These are phyloP conservation scores for Isaurus tuberculatus DNA, from an alignment of 92 coral and sea anemone genomes.

Conservation along the genomic window DNA sequence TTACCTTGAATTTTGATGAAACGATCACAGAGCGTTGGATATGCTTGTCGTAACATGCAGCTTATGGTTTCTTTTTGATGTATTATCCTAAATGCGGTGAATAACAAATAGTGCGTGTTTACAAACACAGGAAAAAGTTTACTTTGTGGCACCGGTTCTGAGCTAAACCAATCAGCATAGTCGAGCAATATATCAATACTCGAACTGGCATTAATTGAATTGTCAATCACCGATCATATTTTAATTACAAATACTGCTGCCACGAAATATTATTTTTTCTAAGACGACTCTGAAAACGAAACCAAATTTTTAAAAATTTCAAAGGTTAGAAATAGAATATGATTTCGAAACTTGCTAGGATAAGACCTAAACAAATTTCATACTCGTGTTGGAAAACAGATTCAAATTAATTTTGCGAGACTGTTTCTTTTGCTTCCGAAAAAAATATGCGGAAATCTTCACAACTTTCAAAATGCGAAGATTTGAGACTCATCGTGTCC, in stretches of 20 bases:
- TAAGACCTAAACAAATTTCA: too few species aligned
- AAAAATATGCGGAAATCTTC: background rate
- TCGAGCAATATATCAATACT: background rate
- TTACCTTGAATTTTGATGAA: background rate
- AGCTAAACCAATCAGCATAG: constrained; percentile 13
- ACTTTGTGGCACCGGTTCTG: constrained; percentile 14
- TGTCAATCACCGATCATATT: constrained; percentile 29
- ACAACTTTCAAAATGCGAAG: background rate
- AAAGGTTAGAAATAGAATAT: background rate
- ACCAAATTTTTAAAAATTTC: background rate
- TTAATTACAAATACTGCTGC: constrained; percentile 27
- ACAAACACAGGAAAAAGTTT: constrained; percentile 41
- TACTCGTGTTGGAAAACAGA: background rate
- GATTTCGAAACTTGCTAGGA: background rate
- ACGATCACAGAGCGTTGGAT: background rate
- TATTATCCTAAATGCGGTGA: constrained; percentile 17
- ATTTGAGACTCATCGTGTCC: background rate
- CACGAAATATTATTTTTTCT: constrained; percentile 23
- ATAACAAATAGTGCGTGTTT: constrained; percentile 12
- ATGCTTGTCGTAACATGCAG: constrained; percentile 9
- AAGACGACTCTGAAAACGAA: background rate
- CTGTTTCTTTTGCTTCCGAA: background rate
- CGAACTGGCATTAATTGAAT: constrained; percentile 29
- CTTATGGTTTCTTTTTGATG: constrained; percentile 13
- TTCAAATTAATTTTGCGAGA: background rate